These are phyloP conservation scores for Clunio marinus DNA, from an alignment of 2,888 invertebrate species.

Conservation along the genomic window DNA sequence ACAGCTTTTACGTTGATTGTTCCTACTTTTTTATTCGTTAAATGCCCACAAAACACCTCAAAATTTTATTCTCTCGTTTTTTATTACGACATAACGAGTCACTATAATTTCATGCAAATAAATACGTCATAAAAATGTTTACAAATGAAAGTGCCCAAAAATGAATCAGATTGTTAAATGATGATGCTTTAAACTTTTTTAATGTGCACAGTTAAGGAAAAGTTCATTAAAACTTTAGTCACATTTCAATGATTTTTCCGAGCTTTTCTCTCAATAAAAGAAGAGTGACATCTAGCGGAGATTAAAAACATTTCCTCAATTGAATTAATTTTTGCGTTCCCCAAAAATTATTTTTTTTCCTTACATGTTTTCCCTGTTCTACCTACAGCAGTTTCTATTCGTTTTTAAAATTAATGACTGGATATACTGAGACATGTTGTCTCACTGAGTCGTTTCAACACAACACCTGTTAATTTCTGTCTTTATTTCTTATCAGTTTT, in stretches of 20 bases:
- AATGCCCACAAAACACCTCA: constrained; percentile 13
- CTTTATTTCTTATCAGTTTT: constrained; percentile 33
- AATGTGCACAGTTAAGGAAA: too few relatives aligned
- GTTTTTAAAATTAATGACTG: constrained; percentile 7
- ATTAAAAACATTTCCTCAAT: background rate
- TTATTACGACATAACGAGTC: background rate
- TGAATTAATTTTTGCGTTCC: too few relatives aligned
- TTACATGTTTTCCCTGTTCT: background rate
- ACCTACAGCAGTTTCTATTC: background rate
- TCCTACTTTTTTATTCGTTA: background rate
- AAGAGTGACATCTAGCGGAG: background rate
- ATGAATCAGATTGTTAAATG: background rate
- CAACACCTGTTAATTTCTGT: constrained; percentile 38
- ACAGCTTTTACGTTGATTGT: background rate
- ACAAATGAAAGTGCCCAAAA: background rate
- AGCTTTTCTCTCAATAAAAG: background rate
- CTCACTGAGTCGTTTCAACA: constrained; percentile 1
- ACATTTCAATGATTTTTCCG: too few relatives aligned
- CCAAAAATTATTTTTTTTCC: too few relatives aligned
- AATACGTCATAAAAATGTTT: constrained; percentile 25
- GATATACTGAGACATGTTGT: constrained; percentile 8
- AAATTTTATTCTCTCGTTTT: constrained; percentile 1
- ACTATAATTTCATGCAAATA: constrained; percentile 31
- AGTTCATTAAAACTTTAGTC: constrained; percentile 11
- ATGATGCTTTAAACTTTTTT: background rate